A percentile compares a stretch with the other conserved stretches of the same genome.
Evolutionary conservation across 2,797 vertebrate species (phyloP).

Genomic region (Poecilia velifera): DNA sequence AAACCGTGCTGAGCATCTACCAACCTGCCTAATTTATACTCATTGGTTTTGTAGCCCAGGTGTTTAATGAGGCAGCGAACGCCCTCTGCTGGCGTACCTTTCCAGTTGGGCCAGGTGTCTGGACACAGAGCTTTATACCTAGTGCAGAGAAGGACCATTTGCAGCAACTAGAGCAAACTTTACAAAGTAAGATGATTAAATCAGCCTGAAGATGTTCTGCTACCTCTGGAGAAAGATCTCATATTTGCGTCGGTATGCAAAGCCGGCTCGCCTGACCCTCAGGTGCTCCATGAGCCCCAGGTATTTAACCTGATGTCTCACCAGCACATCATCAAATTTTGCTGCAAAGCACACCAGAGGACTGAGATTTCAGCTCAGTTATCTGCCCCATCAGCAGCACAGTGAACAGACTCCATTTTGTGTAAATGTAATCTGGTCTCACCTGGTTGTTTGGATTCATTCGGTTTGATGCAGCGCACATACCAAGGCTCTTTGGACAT

Average conservation of each 20-base stretch:
- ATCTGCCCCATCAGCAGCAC: neutral
- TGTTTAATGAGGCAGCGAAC: conserved; percentile 88
- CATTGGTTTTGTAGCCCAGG: conserved; percentile 88
- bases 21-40: conserved; percentile 95
- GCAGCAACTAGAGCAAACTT: neutral
- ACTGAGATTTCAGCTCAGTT: neutral
- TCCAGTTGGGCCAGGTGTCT: conserved; percentile 96
- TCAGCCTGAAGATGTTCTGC: neutral
- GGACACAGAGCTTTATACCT: conserved; percentile 96
- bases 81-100: conserved; percentile 86
- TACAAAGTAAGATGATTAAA: neutral
- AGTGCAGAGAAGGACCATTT: neutral
- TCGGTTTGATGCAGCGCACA: conserved; percentile 94
- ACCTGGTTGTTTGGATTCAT: conserved; percentile 92
- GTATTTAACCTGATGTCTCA: conserved; percentile 95
- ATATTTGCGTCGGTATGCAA: conserved; percentile 92
- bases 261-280: conserved; percentile 90
- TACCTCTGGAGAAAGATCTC: conserved; percentile 94
- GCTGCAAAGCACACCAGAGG: conserved; percentile 72
- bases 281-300: conserved; percentile 96
- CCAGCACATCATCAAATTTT: conserved; percentile 89
- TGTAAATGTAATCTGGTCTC: conserved; percentile 44
- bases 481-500: conserved; percentile 95
- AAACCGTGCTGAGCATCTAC: neutral
- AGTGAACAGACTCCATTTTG: neutral